These are phyloP conservation scores for Craseonycteris thonglongyai DNA, from an alignment of 2,113 vertebrate species.

Conservation along the genomic window DNA sequence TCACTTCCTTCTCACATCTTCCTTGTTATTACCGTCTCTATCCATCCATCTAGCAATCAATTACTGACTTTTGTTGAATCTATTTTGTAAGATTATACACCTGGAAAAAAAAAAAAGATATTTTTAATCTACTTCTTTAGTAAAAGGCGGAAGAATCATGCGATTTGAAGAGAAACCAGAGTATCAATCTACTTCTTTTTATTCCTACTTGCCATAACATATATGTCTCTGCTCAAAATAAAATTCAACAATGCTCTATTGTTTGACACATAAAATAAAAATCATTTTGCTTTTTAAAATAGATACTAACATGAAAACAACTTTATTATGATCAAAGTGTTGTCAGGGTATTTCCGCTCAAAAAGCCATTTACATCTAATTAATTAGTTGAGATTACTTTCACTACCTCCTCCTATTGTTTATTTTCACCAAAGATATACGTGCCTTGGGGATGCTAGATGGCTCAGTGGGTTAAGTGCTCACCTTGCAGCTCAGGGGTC, in stretches of 20 bases:
- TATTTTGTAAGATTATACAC: not conserved
- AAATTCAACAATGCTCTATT: not conserved
- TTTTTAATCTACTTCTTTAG: too few species aligned
- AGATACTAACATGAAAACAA: not conserved
- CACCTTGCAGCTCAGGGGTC: too few species aligned
- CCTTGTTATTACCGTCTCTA: not conserved
- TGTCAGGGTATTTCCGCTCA: not conserved
- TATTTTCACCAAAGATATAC: not conserved
- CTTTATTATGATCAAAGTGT: not conserved
- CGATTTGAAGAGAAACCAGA: too few species aligned
- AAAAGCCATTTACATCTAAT: not conserved
- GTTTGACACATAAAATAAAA: not conserved
- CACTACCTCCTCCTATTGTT: not conserved
- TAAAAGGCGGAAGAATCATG: too few species aligned
- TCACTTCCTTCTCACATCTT: not conserved
- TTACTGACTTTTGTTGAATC: not conserved
- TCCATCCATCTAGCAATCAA: too few species aligned
- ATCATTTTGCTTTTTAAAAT: not conserved
- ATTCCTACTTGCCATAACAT: not conserved
- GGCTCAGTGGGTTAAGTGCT: too few species aligned
- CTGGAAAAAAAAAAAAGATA: too few species aligned
- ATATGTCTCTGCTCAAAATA: not conserved
- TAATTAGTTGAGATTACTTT: not conserved
- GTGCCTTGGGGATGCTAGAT: too few species aligned
- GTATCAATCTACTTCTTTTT: not conserved